Percentiles rank a stretch among this genome's conserved stretches.
Conservation (phyloP, 2,113 vertebrate species). For the Phainopepla nitens region DNA sequence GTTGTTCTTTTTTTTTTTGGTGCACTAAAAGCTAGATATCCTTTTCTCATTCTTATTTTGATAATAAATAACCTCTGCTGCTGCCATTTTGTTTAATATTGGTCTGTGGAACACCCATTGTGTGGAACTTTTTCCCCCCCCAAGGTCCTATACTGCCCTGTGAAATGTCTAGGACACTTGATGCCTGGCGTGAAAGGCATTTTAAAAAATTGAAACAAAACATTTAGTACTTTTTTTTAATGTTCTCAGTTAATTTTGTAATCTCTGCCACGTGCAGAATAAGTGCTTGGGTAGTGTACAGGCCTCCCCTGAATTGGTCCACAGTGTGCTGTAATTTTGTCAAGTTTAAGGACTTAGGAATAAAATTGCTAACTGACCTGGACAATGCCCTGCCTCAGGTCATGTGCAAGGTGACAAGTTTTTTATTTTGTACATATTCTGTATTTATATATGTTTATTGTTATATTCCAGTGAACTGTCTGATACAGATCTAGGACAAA, state of each 20-base stretch:
- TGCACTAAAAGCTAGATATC: background rate
- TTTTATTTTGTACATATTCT: background rate
- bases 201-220: background rate
- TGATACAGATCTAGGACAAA: background rate
- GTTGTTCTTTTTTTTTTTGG: background rate
- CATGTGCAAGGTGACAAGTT: background rate
- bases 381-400: background rate
- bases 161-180: background rate
- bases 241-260: background rate
- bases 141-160: background rate
- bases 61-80: background rate
- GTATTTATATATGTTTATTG: background rate
- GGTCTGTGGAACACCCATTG: background rate
- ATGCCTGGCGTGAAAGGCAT: background rate
- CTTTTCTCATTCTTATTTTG: background rate
- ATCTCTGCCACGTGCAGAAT: background rate
- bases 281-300: background rate
- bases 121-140: accelerated
- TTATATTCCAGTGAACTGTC: background rate
- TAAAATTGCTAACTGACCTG: background rate
- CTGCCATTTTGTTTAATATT: background rate
- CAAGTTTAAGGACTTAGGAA: background rate
- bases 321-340: background rate
- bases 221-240: background rate
- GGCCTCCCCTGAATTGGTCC: background rate